A percentile compares a stretch with the other conserved stretches of the same genome.
phyloP scores from a whole-genome alignment of 2,113 vertebrate species.

The Podiceps cristatus region DNA sequence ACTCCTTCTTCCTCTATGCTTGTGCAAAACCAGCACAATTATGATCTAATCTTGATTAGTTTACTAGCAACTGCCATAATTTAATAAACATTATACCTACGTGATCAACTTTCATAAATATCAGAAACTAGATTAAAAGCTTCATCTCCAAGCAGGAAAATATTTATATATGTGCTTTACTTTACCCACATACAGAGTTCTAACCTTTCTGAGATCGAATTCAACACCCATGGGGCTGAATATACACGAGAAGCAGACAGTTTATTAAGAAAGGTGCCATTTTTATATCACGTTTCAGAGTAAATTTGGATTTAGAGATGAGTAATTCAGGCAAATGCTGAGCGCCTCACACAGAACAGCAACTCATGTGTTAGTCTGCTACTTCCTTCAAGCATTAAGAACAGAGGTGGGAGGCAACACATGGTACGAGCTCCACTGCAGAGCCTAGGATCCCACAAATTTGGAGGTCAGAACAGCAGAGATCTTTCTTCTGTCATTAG shows the following conservation, averaged over 20 bases:
- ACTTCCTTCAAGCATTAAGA: conserved; percentile 54
- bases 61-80: neutral
- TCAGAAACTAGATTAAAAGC: neutral
- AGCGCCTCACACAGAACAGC: conserved; percentile 35
- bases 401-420: conserved; percentile 70
- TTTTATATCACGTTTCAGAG: conserved; percentile 57
- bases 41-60: neutral
- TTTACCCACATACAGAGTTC: neutral
- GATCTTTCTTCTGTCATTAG: conserved; percentile 11
- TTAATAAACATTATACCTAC: conserved; percentile 3
- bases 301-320: conserved; percentile 60
- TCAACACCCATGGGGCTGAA: neutral
- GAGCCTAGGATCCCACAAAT: conserved; percentile 16
- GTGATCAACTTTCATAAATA: neutral
- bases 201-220: neutral
- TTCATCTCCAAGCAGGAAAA: neutral
- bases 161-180: neutral
- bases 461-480: conserved; percentile 13
- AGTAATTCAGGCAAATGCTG: conserved; percentile 64
- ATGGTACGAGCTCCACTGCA: conserved; percentile 39
- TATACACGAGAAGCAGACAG: neutral
- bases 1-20: neutral
- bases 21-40: neutral
- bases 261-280: conserved; percentile 59
- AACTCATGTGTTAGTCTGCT: conserved; percentile 65